A percentile compares a stretch with the other conserved stretches of the same genome.
These are phyloP conservation scores for Saimiri boliviensis DNA, from an alignment of 2,113 vertebrate species.

Conservation along the genomic window DNA sequence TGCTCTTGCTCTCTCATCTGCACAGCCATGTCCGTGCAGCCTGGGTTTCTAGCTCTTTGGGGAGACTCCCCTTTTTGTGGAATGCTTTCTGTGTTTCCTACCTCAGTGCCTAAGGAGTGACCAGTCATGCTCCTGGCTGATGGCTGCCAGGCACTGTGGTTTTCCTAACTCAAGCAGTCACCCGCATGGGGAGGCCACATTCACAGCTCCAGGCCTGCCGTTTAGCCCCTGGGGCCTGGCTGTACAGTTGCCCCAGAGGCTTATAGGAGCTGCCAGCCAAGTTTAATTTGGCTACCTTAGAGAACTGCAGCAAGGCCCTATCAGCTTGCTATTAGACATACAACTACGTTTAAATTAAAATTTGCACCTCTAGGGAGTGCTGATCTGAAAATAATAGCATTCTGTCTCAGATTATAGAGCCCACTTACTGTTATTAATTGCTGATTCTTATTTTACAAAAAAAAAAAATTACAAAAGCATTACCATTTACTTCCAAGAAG, in stretches of 20 bases:
- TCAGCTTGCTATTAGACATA: neutral
- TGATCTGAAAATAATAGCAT: neutral
- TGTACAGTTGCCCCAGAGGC: neutral
- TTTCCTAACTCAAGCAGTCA: neutral
- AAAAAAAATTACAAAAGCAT: neutral
- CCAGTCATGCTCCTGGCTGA: neutral
- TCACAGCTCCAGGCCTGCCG: neutral
- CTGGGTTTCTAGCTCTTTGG: no score
- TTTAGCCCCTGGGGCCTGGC: neutral
- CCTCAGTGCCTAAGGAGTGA: neutral
- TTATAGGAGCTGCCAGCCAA: neutral
- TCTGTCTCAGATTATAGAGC: neutral
- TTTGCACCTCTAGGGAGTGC: neutral
- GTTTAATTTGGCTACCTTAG: neutral
- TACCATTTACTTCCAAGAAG: neutral
- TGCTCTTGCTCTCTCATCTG: rapidly evolving
- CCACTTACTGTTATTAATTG: neutral
- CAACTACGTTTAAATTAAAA: neutral
- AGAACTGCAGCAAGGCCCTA: neutral
- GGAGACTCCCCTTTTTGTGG: neutral
- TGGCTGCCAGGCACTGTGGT: neutral
- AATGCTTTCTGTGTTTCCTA: neutral
- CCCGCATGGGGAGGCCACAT: neutral
- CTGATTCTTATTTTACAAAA: neutral
- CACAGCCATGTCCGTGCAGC: rapidly evolving